Evolutionary conservation across 2,888 invertebrate genomes (phyloP).

Genomic region (Andrena flavipes): DNA sequence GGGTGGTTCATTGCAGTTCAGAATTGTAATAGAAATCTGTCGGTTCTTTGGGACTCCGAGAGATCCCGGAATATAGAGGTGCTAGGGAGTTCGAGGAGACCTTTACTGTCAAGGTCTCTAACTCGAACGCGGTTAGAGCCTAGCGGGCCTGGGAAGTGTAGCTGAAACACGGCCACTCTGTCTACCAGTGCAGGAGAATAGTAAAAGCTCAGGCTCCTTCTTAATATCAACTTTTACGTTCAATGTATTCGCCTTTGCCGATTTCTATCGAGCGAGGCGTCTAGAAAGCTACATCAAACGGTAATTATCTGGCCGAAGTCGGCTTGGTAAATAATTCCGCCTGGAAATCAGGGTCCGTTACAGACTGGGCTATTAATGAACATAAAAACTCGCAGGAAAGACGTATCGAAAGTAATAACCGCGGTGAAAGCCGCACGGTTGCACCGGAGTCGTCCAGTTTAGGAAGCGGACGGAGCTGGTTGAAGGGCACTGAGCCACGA

Average conservation of each 20-base stretch:
- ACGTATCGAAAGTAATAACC: constrained; percentile 1
- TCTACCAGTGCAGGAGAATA: not conserved
- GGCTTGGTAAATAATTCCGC: constrained; percentile 23
- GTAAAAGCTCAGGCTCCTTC: not conserved
- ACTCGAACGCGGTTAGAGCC: too few relatives aligned
- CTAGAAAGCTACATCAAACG: constrained; percentile 1
- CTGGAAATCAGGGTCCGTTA: not conserved
- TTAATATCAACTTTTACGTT: not conserved
- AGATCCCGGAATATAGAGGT: too few relatives aligned
- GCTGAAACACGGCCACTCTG: too few relatives aligned
- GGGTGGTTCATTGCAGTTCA: too few relatives aligned
- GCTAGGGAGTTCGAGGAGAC: not conserved
- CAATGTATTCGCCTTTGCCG: not conserved
- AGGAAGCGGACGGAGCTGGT: constrained; percentile 54
- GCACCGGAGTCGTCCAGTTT: constrained; percentile 49
- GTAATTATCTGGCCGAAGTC: not conserved
- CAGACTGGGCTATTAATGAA: not conserved
- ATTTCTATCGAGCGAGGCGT: not conserved
- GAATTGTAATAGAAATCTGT: too few relatives aligned
- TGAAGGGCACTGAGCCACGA: constrained; percentile 70
- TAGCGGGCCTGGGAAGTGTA: too few relatives aligned
- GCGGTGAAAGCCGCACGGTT: constrained; percentile 6
- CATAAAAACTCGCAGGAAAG: not conserved
- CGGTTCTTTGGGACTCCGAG: too few relatives aligned
- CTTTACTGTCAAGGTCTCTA: too few relatives aligned